These are phyloP conservation scores for Argyresthia albistria DNA, from an alignment of 2,888 invertebrate genomes.

Conservation along the genomic window DNA sequence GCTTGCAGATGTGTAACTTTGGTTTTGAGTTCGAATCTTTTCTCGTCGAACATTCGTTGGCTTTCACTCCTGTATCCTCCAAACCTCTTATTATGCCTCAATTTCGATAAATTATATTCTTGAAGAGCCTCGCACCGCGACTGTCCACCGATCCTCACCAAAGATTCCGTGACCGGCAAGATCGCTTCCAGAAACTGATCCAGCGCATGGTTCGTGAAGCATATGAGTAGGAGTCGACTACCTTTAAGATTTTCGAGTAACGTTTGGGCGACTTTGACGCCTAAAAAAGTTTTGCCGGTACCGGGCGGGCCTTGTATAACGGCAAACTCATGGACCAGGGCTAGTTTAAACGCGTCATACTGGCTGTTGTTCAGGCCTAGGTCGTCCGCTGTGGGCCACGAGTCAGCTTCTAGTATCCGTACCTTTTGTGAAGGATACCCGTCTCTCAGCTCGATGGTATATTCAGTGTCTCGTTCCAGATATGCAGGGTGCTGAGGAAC, in stretches of 20 bases:
- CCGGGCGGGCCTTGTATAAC: constrained; percentile 92
- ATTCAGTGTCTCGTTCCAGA: constrained; percentile 33
- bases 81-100: background rate
- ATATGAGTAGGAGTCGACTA: constrained; percentile 82
- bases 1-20: background rate
- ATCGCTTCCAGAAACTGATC: constrained; percentile 88
- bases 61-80: background rate
- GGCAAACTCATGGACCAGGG: constrained; percentile 79
- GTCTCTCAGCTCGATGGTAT: constrained; percentile 27
- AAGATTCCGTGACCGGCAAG: constrained; percentile 64
- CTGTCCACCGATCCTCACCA: constrained; percentile 80
- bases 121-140: background rate
- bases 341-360: constrained; percentile 75
- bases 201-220: constrained; percentile 89
- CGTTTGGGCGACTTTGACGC: constrained; percentile 80
- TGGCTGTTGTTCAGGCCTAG: constrained; percentile 78
- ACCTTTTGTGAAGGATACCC: constrained; percentile 33
- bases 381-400: constrained; percentile 55
- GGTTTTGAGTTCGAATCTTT: background rate
- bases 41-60: background rate
- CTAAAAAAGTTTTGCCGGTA: constrained; percentile 88
- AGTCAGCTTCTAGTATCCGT: constrained; percentile 31
- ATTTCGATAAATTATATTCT: background rate
- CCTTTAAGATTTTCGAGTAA: constrained; percentile 74
- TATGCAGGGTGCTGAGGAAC: constrained; percentile 46